Conservation (phyloP, 2,797 vertebrate species). For the Parauchenoglanis punctatus region DNA sequence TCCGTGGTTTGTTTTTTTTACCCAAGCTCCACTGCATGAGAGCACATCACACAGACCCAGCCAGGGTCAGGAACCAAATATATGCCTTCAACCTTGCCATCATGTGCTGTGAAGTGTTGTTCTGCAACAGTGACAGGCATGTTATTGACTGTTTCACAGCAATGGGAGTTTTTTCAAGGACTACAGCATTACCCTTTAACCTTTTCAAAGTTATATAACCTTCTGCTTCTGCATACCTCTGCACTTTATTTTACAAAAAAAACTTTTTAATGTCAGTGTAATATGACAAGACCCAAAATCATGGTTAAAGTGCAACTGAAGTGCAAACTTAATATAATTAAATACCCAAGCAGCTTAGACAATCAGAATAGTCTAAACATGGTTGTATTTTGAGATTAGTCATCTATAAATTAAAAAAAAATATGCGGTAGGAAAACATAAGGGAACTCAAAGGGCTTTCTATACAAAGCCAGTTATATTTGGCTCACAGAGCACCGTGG, state of each 20-base stretch:
- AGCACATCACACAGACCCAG: slow-evolving; percentile 16
- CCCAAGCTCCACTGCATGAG: slow-evolving; percentile 27
- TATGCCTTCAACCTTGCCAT: slow-evolving; percentile 25
- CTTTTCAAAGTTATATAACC: neutral
- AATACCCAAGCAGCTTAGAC: neutral
- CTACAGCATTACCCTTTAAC: neutral
- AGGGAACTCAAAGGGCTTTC: neutral
- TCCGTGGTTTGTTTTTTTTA: slow-evolving; percentile 41
- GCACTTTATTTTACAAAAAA: neutral
- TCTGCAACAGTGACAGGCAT: neutral
- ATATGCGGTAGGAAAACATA: neutral
- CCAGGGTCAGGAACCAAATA: slow-evolving; percentile 26
- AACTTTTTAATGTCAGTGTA: neutral
- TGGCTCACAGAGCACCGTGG: slow-evolving; percentile 44
- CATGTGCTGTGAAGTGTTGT: neutral
- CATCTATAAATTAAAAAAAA: neutral
- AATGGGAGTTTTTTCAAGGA: slow-evolving; percentile 20
- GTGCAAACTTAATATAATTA: neutral
- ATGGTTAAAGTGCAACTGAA: neutral
- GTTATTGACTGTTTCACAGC: slow-evolving; percentile 18
- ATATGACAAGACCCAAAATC: neutral
- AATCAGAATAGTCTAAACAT: neutral
- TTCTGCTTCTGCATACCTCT: neutral
- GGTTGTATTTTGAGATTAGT: neutral
- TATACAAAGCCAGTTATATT: slow-evolving; percentile 41